phyloP scores from a whole-genome alignment of 2,113 vertebrate species.

The pig (Sus scrofa) region T2T-Sscrofa CM000822.6:77498001-77498500 shows the following conservation, averaged over 20 bases:
- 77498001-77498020: constrained; percentile 62
- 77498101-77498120: constrained; percentile 75
- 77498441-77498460: constrained; percentile 68
- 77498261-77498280: constrained; percentile 68
- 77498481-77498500: not conserved
- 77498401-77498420: constrained; percentile 66
- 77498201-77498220: constrained; percentile 79
- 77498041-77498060: constrained; percentile 69
- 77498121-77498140: constrained; percentile 73
- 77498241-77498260: constrained; percentile 77
- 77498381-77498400: constrained; percentile 62
- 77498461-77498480: constrained; percentile 47
- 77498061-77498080: constrained; percentile 57
- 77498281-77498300: constrained; percentile 72
- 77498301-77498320: constrained; percentile 70
- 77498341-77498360: constrained; percentile 71
- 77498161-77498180: constrained; percentile 78
- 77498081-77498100: constrained; percentile 73
- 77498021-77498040: constrained; percentile 71
- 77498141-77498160: constrained; percentile 82
- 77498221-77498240: constrained; percentile 77
- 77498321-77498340: constrained; percentile 62
- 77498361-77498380: constrained; percentile 63
- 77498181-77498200: constrained; percentile 66
- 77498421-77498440: constrained; percentile 64